Percentiles rank a stretch among this genome's conserved stretches.
phyloP scores from a whole-genome alignment of 1,140 invertebrate genomes.

The Drosophila orena region DNA sequence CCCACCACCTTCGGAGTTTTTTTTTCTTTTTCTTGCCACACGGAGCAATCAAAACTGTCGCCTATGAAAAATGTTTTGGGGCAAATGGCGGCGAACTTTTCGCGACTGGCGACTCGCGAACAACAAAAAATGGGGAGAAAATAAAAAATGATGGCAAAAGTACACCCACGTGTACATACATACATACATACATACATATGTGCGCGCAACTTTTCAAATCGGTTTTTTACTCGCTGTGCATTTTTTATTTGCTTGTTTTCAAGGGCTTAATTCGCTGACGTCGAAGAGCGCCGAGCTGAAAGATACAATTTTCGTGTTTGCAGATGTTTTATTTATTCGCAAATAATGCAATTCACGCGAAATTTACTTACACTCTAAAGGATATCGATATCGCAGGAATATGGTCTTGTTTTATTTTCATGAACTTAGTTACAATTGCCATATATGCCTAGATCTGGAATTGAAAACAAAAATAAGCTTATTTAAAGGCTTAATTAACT shows the following conservation, averaged over 20 bases:
- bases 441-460: too few species aligned
- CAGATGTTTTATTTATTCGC: background rate
- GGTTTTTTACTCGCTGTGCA: slow-evolving; percentile 2
- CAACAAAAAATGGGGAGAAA: slow-evolving; percentile 7
- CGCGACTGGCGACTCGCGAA: slow-evolving; percentile 22
- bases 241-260: slow-evolving; percentile 4
- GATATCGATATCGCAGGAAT: too few species aligned
- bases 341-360: background rate
- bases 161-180: slow-evolving; percentile 18
- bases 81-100: slow-evolving; percentile 69
- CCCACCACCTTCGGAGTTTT: background rate
- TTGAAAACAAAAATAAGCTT: too few species aligned
- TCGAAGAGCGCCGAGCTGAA: background rate
- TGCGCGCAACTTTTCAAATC: slow-evolving; percentile 11
- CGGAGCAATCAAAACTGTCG: slow-evolving; percentile 78
- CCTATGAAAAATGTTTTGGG: slow-evolving; percentile 77
- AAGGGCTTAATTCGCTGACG: slow-evolving; percentile 3
- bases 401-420: too few species aligned
- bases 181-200: slow-evolving; percentile 1
- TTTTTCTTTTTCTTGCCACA: slow-evolving; percentile 9
- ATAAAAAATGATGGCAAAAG: slow-evolving; percentile 18
- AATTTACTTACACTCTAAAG: background rate
- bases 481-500: too few species aligned
- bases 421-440: too few species aligned
- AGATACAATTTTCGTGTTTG: background rate